Percentiles rank a stretch among this genome's conserved stretches.
Evolutionary conservation across 2,888 invertebrate species (phyloP).

Genomic region (Anaspis maculata): DNA sequence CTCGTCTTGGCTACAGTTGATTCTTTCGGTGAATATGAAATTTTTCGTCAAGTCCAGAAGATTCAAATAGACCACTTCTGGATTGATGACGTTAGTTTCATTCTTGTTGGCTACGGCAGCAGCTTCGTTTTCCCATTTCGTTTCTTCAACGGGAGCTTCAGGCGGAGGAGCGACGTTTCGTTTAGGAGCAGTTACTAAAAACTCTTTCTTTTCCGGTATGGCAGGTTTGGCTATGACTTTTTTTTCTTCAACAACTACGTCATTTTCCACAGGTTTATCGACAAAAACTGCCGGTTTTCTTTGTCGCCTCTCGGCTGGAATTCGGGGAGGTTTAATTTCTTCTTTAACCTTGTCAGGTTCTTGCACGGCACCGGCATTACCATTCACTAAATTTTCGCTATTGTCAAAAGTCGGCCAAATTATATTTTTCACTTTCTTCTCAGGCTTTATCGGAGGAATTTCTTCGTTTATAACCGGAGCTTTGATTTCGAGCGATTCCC

Average conservation of each 20-base stretch:
- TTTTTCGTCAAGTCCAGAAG: constrained; percentile 24
- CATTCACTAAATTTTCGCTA: constrained; percentile 9
- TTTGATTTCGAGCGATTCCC: constrained; percentile 21
- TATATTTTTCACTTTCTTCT: constrained; percentile 27
- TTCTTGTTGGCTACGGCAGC: constrained; percentile 16
- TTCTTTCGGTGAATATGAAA: constrained; percentile 33
- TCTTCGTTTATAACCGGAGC: too few relatives aligned
- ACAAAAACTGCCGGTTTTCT: constrained; percentile 7
- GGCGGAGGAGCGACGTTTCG: constrained; percentile 4
- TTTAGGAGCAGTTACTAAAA: constrained; percentile 6
- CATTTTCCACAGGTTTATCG: not conserved
- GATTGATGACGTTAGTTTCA: constrained; percentile 19
- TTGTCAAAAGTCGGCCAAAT: constrained; percentile 29
- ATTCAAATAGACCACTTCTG: constrained; percentile 6
- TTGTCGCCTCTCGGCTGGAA: constrained; percentile 10
- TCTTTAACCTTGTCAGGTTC: not conserved
- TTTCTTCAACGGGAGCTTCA: not conserved
- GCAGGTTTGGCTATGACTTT: constrained; percentile 7
- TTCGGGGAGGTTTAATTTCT: constrained; percentile 6
- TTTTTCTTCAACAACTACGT: constrained; percentile 5
- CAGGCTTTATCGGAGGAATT: constrained; percentile 12
- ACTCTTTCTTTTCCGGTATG: constrained; percentile 9
- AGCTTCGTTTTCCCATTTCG: constrained; percentile 3
- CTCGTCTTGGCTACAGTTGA: constrained; percentile 23
- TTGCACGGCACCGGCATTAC: constrained; percentile 4